phyloP scores from a whole-genome alignment of 2,888 invertebrate genomes.

The Habroteleia sp. region DNA sequence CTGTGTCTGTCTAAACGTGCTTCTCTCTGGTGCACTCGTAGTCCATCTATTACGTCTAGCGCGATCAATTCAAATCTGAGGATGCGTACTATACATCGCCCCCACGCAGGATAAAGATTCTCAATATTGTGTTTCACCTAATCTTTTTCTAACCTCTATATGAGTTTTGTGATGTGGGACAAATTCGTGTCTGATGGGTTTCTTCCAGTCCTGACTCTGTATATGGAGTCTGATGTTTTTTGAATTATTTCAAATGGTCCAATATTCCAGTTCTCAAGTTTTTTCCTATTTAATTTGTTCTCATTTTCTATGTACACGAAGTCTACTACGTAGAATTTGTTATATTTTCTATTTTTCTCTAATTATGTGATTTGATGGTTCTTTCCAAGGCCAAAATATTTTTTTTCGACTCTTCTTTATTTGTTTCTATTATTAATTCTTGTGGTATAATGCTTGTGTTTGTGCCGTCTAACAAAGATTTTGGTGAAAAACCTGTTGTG shows the following conservation, averaged over 20 bases:
- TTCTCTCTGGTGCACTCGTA: too few species aligned
- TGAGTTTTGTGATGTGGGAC: conserved; percentile 20
- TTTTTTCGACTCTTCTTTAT: conserved; percentile 7
- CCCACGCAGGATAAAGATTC: background rate
- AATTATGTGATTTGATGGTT: conserved; percentile 12
- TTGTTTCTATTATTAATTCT: conserved; percentile 8
- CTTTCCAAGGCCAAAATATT: conserved; percentile 2
- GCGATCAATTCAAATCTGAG: too few species aligned
- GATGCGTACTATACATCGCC: background rate
- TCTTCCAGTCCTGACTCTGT: conserved; percentile 6
- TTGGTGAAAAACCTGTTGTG: conserved; percentile 13
- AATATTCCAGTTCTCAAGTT: conserved; percentile 8
- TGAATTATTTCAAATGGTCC: conserved; percentile 9
- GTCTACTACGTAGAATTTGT: conserved; percentile 4
- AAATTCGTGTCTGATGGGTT: conserved; percentile 8
- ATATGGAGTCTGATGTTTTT: conserved; percentile 14
- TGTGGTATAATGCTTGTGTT: conserved; percentile 9
- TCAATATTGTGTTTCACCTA: background rate
- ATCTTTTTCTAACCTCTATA: background rate
- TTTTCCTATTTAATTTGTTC: conserved; percentile 16
- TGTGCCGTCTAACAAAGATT: conserved; percentile 12
- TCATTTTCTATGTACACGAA: conserved; percentile 21
- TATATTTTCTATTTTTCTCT: conserved; percentile 12
- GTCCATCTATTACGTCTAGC: too few species aligned
- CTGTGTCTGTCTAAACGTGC: too few species aligned